phyloP scores from a whole-genome alignment of 2,888 invertebrate species.

The Plutella xylostella region DNA sequence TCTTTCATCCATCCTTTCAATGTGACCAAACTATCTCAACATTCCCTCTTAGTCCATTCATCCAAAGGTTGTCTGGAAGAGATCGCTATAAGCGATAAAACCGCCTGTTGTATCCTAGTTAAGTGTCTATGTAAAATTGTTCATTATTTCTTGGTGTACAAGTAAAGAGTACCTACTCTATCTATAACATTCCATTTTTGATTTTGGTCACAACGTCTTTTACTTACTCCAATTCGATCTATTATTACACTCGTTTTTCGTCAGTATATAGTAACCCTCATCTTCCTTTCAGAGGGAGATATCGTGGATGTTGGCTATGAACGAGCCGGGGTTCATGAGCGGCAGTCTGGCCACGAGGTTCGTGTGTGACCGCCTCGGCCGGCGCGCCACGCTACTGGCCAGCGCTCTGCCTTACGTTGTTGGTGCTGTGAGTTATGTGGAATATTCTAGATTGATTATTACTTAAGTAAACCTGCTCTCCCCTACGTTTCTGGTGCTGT shows the following conservation, averaged over 20 bases:
- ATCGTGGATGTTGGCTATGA: constrained; percentile 39
- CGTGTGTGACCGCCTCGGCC: constrained; percentile 40
- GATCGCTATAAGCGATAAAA: neutral
- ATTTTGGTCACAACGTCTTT: neutral
- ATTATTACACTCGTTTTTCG: neutral
- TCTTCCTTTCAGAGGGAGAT: constrained; percentile 28
- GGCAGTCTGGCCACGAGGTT: constrained; percentile 43
- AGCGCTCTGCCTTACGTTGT: constrained; percentile 36
- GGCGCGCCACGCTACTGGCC: constrained; percentile 36
- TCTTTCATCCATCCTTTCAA: neutral
- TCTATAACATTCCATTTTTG: neutral
- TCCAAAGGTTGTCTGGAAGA: neutral
- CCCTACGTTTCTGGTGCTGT: no score
- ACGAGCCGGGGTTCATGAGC: constrained; percentile 40
- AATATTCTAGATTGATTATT: no score
- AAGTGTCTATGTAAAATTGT: no score
- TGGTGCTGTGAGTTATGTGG: constrained; percentile 40
- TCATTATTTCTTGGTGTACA: no score
- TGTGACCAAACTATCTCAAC: neutral
- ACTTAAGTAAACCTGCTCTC: no score
- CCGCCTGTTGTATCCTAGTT: neutral
- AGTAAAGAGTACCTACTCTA: no score
- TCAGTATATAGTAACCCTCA: neutral
- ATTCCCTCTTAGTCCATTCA: no score
- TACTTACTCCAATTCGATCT: constrained; percentile 12